Evolutionary conservation across 2,113 vertebrate genomes (phyloP), one percentile per base, ranked within the genome.

Genomic region (Pantherophis guttatus): DNA sequence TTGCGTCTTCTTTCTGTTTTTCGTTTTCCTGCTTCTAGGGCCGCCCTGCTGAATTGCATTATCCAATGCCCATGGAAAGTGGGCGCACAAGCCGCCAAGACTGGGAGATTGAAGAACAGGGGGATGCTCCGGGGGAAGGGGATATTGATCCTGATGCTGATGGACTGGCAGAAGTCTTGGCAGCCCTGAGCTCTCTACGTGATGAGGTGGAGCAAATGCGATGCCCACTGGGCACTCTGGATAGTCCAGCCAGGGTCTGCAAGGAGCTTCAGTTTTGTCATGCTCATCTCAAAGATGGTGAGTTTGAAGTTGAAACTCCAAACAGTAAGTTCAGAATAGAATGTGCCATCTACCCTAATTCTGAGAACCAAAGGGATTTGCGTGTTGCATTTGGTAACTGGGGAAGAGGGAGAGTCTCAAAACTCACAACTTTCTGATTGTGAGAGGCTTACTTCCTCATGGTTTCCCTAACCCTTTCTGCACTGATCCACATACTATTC

Each of bases 131-230:
- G 96, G 94, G 97, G 95, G 44, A 96, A 98, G 86, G 94, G 97
- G 86, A 88, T 48, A 0, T 70, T 17, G 55, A 95, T 90, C 95
- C 96, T 50, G 59, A 90, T 86, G 70, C 48, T 0, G 97, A 98
- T 50, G 99, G 98, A 88, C 98, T 99, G 98, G 98, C 99, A 96
- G 99, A 99, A 96, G 98, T 99, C 24, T 97, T 98, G 53, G 99
- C 98, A 0, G 98, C 98, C 0, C 97, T 99, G 19, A 97, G 96
- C 12, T 99, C 99, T 2, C 98, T 99, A 96, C 98, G 98, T 96
- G 95, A 94, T 0, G 99, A 99, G 88, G 97, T 99, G 89, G 98
- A 99, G 93, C 96, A 98, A 94, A 97, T 99, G 97, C 97, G 97
- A 58, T 97, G 96, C 11, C 99, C 99, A 1, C 96, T 98, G 1